Evolutionary conservation across 2,113 vertebrate genomes (phyloP).

Genomic region (Paracanthobrama guichenoti): DNA sequence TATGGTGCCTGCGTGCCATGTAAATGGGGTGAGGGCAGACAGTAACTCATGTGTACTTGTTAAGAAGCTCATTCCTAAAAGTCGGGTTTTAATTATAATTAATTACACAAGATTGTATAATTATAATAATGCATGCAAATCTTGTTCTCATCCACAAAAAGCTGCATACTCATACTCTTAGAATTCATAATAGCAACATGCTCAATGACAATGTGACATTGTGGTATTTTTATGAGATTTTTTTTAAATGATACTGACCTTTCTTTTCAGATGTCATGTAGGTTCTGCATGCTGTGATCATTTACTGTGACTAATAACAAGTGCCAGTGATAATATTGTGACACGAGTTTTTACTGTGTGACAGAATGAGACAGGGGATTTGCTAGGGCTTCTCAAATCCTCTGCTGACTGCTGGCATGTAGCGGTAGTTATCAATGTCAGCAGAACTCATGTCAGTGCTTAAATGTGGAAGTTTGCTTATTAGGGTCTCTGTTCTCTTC

Average conservation of each 20-base stretch:
- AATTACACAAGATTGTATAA: background rate
- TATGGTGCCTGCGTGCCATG: background rate
- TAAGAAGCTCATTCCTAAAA: constrained; percentile 18
- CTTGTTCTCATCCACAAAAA: background rate
- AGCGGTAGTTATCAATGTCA: constrained; percentile 19
- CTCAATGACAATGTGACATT: background rate
- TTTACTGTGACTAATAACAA: background rate
- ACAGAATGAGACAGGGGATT: background rate
- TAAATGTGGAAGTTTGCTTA: background rate
- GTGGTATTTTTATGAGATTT: background rate
- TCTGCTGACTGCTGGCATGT: constrained; percentile 38
- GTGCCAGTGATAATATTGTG: background rate
- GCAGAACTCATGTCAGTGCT: background rate
- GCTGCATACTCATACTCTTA: background rate
- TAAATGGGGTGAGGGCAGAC: constrained; percentile 4
- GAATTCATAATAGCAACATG: background rate
- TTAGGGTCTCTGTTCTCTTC: too few species aligned
- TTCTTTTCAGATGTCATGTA: background rate
- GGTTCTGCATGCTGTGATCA: background rate
- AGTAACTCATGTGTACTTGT: constrained; percentile 18
- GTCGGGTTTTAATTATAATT: background rate
- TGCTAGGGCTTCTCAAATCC: constrained; percentile 12
- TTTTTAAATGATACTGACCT: background rate
- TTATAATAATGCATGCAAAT: background rate
- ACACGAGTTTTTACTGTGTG: background rate